phyloP scores from a whole-genome alignment of 1,140 invertebrate species.

The Odontomachus brunneus region DNA sequence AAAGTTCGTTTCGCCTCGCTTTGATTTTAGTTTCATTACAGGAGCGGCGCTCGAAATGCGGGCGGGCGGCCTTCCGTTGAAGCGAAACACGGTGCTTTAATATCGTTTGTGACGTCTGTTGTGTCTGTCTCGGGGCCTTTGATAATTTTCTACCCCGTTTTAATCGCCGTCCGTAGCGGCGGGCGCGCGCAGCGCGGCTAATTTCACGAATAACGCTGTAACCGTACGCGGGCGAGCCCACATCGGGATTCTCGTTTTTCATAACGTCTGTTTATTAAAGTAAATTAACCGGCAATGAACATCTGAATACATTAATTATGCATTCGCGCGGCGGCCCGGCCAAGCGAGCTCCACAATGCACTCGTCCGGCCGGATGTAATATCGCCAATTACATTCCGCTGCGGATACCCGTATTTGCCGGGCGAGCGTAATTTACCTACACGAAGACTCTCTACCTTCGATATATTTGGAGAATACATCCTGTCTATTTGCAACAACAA shows the following conservation, averaged over 20 bases:
- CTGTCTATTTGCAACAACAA: constrained; percentile 22
- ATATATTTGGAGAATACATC: constrained; percentile 37
- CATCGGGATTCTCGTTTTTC: constrained; percentile 40
- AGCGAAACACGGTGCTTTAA: background rate
- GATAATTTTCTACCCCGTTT: constrained; percentile 1
- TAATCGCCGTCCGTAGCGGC: background rate
- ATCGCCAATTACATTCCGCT: constrained; percentile 28
- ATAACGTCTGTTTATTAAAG: constrained; percentile 40
- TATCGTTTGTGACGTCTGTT: background rate
- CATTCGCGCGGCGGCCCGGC: constrained; percentile 48
- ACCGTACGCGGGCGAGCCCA: background rate
- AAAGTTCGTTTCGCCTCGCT: background rate
- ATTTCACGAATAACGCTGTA: constrained; percentile 23
- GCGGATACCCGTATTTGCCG: constrained; percentile 19
- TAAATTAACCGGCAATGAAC: constrained; percentile 53
- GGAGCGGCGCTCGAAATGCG: background rate
- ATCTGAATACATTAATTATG: constrained; percentile 55
- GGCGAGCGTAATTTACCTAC: constrained; percentile 39
- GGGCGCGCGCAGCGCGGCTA: background rate
- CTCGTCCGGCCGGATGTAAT: constrained; percentile 40
- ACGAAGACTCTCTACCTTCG: constrained; percentile 9
- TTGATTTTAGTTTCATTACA: background rate
- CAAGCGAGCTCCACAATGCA: constrained; percentile 37
- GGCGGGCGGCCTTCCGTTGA: background rate
- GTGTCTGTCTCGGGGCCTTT: background rate